Evolutionary conservation across 1,140 invertebrate genomes (phyloP).

Genomic region (Aphidius gifuensis): DNA sequence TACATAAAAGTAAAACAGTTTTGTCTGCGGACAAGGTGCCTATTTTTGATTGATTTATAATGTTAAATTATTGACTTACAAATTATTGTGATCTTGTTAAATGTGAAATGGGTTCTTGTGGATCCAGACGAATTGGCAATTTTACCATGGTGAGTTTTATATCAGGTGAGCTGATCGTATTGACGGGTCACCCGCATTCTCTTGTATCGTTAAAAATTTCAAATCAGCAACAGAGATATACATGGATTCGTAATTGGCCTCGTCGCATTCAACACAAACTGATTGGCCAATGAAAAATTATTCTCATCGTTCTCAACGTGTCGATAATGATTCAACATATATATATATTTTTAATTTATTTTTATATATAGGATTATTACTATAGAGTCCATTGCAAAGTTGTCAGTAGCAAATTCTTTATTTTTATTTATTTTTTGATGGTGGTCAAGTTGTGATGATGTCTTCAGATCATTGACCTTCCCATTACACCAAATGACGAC

Average conservation of each 20-base stretch:
- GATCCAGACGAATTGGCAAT: slow-evolving; percentile 6
- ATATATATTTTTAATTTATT: slow-evolving; percentile 8
- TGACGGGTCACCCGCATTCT: slow-evolving; percentile 25
- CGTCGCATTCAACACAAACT: slow-evolving; percentile 22
- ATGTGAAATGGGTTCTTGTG: slow-evolving; percentile 2
- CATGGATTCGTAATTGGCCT: slow-evolving; percentile 33
- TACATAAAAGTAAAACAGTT: no score
- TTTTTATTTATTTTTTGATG: not conserved
- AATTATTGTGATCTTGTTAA: not conserved
- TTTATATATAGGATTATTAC: not conserved
- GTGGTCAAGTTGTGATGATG: not conserved
- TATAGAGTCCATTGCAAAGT: not conserved
- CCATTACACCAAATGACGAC: slow-evolving; percentile 9
- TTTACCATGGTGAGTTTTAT: not conserved
- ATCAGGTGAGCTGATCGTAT: slow-evolving; percentile 8
- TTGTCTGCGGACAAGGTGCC: no score
- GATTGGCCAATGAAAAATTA: slow-evolving; percentile 38
- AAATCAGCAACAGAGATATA: no score
- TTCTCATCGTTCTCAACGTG: slow-evolving; percentile 32
- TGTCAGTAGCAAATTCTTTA: not conserved
- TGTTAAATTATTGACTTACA: slow-evolving; percentile 14
- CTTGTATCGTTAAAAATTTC: no score
- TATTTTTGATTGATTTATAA: slow-evolving; percentile 12
- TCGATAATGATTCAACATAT: not conserved
- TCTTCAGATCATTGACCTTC: slow-evolving; percentile 3